These are phyloP conservation scores for Suricata suricatta DNA, from an alignment of 2,113 vertebrate species.

Conservation along the genomic window DNA sequence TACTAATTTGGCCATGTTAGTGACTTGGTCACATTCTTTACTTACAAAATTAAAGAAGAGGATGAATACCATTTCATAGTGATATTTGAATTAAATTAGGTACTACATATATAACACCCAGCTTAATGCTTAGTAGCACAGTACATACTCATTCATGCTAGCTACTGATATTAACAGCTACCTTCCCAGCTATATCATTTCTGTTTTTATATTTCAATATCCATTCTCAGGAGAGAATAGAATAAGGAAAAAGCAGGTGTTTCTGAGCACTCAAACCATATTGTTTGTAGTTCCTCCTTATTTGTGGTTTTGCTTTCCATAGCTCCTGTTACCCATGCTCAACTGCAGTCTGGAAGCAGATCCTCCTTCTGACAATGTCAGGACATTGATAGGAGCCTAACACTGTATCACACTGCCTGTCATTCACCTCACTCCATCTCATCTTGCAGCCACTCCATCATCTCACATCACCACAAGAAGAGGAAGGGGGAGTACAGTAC, in stretches of 20 bases:
- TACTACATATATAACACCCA: background rate
- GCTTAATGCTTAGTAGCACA: background rate
- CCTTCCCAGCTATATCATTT: background rate
- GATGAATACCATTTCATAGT: background rate
- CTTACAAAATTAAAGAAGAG: background rate
- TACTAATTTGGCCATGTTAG: background rate
- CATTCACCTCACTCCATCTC: background rate
- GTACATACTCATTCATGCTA: background rate
- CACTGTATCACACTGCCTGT: background rate
- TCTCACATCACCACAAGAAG: background rate
- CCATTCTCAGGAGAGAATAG: background rate
- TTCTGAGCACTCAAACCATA: background rate
- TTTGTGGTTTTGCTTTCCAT: background rate
- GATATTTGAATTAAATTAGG: background rate
- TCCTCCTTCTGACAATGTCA: background rate
- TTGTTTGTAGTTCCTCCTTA: background rate
- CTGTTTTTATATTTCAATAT: background rate
- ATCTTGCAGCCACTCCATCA: background rate
- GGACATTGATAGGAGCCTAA: background rate
- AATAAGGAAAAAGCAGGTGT: background rate
- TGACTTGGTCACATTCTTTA: background rate
- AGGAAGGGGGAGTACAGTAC: background rate
- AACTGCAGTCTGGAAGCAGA: background rate
- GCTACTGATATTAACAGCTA: background rate
- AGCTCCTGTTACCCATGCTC: background rate